These are phyloP conservation scores for Trachelus tabidus DNA, from an alignment of 2,888 invertebrate genomes.

Conservation along the genomic window DNA sequence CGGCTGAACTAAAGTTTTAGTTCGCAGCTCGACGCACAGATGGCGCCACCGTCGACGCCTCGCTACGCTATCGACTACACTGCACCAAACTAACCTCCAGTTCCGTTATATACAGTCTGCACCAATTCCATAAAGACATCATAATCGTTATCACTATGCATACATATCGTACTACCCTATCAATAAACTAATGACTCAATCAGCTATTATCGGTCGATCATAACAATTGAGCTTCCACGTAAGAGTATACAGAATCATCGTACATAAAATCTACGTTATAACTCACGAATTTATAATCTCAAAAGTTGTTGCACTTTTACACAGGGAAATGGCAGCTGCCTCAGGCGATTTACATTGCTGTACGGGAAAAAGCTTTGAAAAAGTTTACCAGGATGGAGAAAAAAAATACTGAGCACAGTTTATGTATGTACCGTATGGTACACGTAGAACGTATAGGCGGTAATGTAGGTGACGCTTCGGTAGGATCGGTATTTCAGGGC, in stretches of 20 bases:
- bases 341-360: neutral
- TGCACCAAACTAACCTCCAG: slow-evolving; percentile 41
- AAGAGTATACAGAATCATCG: neutral
- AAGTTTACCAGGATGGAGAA: neutral
- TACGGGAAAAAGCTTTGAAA: neutral
- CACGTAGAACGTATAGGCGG: neutral
- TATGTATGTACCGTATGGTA: neutral
- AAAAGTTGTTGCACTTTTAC: neutral
- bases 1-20: neutral
- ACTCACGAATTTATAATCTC: neutral
- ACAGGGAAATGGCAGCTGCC: neutral
- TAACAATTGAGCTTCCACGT: neutral
- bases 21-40: slow-evolving; percentile 14
- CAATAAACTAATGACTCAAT: neutral
- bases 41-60: slow-evolving; percentile 30
- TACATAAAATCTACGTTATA: neutral
- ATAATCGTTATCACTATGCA: neutral
- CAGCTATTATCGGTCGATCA: neutral
- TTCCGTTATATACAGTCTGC: slow-evolving; percentile 13
- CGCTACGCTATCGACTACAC: slow-evolving; percentile 49
- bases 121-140: neutral
- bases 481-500: neutral
- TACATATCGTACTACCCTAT: neutral
- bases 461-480: neutral
- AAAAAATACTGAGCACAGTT: neutral